phyloP scores from a whole-genome alignment of 53 echinoderm and acorn worm genomes.

The Holothuria leucospilota region DNA sequence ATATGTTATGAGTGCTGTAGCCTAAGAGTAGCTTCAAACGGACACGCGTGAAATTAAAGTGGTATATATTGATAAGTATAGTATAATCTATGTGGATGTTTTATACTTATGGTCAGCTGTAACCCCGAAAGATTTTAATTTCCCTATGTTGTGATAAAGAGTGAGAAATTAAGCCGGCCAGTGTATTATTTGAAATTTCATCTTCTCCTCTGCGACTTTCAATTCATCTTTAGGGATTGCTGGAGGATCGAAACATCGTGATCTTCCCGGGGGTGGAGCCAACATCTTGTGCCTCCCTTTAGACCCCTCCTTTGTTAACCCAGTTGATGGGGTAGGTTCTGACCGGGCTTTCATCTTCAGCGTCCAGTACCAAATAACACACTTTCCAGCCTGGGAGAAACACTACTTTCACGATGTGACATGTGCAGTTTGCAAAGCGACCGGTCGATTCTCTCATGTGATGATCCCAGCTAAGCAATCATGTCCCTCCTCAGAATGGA shows the following conservation, averaged over 20 bases:
- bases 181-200: no score
- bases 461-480: slow-evolving; percentile 23
- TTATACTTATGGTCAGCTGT: no score
- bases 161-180: no score
- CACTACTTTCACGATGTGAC: not conserved
- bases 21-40: no score
- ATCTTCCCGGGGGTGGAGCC: slow-evolving; percentile 2
- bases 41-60: no score
- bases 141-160: no score
- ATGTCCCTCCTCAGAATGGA: slow-evolving; percentile 28
- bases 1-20: no score
- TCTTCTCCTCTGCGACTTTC: no score
- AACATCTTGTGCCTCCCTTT: slow-evolving; percentile 15
- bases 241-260: slow-evolving; percentile 29
- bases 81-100: no score
- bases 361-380: slow-evolving; percentile 6
- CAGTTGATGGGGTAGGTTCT: not conserved
- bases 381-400: slow-evolving; percentile 1
- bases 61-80: no score
- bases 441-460: slow-evolving; percentile 8
- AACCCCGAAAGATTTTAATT: no score
- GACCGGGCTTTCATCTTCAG: slow-evolving; percentile 21
- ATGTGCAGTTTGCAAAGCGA: slow-evolving; percentile 30
- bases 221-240: not conserved
- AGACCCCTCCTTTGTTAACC: not conserved